Evolutionary conservation across 2,113 vertebrate genomes (phyloP).

Genomic region (Butastur rufipennis): DNA sequence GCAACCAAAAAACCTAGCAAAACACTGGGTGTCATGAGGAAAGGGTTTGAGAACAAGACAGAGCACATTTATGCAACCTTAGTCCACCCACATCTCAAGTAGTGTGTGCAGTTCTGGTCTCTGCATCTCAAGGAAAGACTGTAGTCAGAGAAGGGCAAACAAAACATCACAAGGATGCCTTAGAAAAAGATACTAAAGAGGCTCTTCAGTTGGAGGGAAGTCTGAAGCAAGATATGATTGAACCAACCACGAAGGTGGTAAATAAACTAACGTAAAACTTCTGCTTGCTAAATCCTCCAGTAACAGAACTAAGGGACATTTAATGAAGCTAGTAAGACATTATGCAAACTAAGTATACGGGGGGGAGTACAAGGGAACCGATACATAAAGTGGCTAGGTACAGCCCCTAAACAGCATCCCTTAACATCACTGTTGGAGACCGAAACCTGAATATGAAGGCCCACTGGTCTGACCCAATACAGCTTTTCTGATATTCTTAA

Average conservation of each 20-base stretch:
- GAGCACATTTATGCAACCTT: neutral
- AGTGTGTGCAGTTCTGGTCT: neutral
- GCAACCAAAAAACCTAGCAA: neutral
- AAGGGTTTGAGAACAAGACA: neutral
- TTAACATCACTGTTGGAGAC: neutral
- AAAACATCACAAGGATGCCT: neutral
- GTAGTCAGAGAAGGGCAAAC: neutral
- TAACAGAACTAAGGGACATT: neutral
- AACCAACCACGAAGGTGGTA: neutral
- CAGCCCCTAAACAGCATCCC: neutral
- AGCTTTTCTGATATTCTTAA: neutral
- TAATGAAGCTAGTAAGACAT: neutral
- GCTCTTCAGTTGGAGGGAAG: neutral
- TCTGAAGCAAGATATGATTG: neutral
- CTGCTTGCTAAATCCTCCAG: neutral
- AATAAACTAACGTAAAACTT: neutral
- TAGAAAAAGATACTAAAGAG: neutral
- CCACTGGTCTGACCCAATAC: neutral
- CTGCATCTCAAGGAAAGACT: neutral
- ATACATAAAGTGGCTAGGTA: neutral
- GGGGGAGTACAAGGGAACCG: neutral
- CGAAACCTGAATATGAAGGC: accelerated
- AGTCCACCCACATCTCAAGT: neutral
- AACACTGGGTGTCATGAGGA: neutral
- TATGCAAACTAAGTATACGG: neutral